A percentile compares a stretch with the other conserved stretches of the same genome.
Conservation (phyloP, 1,140 invertebrate species). For the silkworm (Bombyx mori) region ASM3026992v2 NC_085119.1:8023501-8024000, state of each 20-base stretch:
- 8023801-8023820: constrained; percentile 6
- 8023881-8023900: not conserved
- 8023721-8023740: constrained; percentile 54
- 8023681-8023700: constrained; percentile 62
- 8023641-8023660: constrained; percentile 62
- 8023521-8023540: constrained; percentile 33
- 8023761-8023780: constrained; percentile 25
- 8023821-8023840: constrained; percentile 1
- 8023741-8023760: constrained; percentile 47
- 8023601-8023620: constrained; percentile 23
- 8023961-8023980: constrained; percentile 90
- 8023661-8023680: constrained; percentile 54
- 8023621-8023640: constrained; percentile 46
- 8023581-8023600: constrained; percentile 62
- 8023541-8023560: constrained; percentile 31
- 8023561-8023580: constrained; percentile 57
- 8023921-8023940: not conserved
- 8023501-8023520: constrained; percentile 3
- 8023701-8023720: constrained; percentile 68
- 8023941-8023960: constrained; percentile 6
- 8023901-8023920: not conserved
- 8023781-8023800: constrained; percentile 6
- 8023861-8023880: not conserved
- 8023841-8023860: not conserved
- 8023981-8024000: constrained; percentile 93